These are phyloP conservation scores for Dryoscopus gambensis DNA, from an alignment of 2,113 vertebrate species.

Conservation along the genomic window DNA sequence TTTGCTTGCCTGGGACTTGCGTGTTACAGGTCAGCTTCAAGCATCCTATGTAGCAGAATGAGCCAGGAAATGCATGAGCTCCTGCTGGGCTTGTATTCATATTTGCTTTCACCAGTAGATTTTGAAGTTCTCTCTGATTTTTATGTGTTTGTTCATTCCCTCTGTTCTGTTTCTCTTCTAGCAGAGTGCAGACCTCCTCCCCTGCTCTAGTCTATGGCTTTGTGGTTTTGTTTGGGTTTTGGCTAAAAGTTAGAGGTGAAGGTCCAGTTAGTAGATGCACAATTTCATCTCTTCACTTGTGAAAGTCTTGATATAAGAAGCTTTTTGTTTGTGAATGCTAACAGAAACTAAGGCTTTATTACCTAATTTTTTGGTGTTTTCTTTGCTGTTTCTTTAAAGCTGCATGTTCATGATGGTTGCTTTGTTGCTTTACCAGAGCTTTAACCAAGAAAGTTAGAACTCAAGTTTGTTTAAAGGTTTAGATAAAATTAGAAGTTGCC, in stretches of 20 bases:
- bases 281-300: background rate
- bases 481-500: background rate
- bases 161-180: background rate
- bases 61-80: background rate
- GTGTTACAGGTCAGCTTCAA: background rate
- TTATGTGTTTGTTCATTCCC: background rate
- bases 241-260: background rate
- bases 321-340: background rate
- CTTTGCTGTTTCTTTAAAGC: background rate
- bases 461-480: background rate
- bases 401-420: background rate
- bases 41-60: background rate
- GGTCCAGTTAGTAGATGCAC: background rate
- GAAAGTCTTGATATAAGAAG: background rate
- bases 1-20: background rate
- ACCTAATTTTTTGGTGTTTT: background rate
- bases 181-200: background rate
- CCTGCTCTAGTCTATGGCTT: background rate
- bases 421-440: background rate
- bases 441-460: background rate
- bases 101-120: background rate
- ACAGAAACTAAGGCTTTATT: background rate
- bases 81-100: background rate
- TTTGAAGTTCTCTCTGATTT: background rate
- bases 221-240: background rate